Evolutionary conservation across 2,113 vertebrate genomes (phyloP).

Genomic region (Notothenia coriiceps): DNA sequence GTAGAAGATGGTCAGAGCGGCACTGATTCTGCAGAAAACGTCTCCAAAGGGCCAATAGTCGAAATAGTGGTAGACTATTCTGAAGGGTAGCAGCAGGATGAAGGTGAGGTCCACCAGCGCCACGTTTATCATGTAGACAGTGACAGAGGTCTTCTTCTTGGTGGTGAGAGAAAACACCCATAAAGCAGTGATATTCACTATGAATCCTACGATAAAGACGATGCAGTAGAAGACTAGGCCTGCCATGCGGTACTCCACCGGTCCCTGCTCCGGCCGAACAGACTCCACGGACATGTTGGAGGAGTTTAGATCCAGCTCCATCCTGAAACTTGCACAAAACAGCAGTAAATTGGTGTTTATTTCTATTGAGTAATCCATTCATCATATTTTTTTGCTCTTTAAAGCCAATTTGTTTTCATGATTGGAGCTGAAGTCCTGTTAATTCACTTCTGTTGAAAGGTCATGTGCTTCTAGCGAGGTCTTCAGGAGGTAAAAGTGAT

Average conservation of each 20-base stretch:
- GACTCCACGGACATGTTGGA: conserved; percentile 61
- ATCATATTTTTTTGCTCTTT: neutral
- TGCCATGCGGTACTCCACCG: conserved; percentile 86
- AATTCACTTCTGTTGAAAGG: neutral
- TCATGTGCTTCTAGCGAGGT: neutral
- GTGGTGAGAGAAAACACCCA: conserved; percentile 98
- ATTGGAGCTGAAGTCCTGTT: neutral
- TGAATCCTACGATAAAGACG: conserved; percentile 88
- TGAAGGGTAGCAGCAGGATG: conserved; percentile 90
- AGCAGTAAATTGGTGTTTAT: neutral
- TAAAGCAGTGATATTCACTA: conserved; percentile 92
- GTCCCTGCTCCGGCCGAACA: conserved; percentile 60
- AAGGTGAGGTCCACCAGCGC: conserved; percentile 92
- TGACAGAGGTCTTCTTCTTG: conserved; percentile 94
- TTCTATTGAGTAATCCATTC: neutral
- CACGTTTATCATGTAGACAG: conserved; percentile 96
- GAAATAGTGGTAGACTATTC: conserved; percentile 88
- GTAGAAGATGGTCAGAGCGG: conserved; percentile 92
- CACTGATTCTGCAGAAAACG: conserved; percentile 88
- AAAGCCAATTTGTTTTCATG: conserved; percentile 4
- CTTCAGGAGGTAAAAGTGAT: neutral
- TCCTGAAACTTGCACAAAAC: conserved; percentile 33
- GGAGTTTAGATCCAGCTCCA: conserved; percentile 58
- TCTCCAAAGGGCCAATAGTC: conserved; percentile 92
- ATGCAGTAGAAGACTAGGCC: conserved; percentile 91